A percentile compares a stretch with the other conserved stretches of the same genome.
Conservation (phyloP, 2,888 invertebrate species). For the Erannis defoliaria region DNA sequence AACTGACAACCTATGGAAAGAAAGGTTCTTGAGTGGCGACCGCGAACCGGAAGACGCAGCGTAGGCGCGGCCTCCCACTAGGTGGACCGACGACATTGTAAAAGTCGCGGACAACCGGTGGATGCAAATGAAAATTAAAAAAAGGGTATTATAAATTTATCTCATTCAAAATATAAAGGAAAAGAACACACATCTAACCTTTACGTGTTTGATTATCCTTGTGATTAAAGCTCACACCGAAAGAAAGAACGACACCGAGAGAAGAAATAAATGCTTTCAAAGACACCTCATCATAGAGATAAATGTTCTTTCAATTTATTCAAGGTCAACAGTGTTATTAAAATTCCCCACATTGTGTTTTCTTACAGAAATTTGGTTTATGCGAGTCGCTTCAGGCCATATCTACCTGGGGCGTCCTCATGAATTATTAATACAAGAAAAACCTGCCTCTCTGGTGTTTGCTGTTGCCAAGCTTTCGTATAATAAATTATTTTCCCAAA, state of each 20-base stretch:
- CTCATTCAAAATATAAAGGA: no score
- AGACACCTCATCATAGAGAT: background rate
- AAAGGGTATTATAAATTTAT: no score
- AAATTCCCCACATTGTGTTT: conserved; percentile 33
- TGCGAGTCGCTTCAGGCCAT: conserved; percentile 15
- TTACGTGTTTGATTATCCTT: no score
- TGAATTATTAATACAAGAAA: conserved; percentile 38
- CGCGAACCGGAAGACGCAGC: no score
- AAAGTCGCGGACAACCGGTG: no score
- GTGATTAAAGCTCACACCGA: background rate
- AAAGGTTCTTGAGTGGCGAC: no score
- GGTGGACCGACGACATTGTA: no score
- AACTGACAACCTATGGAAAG: no score
- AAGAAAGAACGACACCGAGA: background rate
- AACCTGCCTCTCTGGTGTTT: conserved; percentile 34
- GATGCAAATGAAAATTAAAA: no score
- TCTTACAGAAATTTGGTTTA: conserved; percentile 35
- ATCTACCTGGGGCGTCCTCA: conserved; percentile 31
- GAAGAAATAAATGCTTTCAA: background rate
- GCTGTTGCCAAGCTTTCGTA: conserved; percentile 26
- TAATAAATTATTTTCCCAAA: conserved; percentile 33
- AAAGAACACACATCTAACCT: no score
- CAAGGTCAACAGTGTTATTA: conserved; percentile 25
- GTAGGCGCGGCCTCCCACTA: no score
- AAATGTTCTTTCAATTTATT: conserved; percentile 1